Percentiles rank a stretch among this genome's conserved stretches.
Evolutionary conservation across 2,888 invertebrate species (phyloP).

Genomic region (Lathronympha strigana): DNA sequence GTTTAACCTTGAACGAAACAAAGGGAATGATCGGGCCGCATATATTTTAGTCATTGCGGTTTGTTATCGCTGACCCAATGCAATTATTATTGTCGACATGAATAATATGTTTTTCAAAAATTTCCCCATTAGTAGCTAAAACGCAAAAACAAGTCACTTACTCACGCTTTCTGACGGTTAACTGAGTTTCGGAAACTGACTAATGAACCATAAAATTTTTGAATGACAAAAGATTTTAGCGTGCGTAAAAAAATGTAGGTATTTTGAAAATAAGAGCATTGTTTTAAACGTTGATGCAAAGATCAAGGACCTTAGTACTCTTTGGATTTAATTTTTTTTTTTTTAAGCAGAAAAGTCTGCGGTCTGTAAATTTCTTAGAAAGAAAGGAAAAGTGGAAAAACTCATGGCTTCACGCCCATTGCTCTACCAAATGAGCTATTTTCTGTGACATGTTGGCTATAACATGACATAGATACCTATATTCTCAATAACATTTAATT

Average conservation of each 20-base stretch:
- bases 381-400: no score
- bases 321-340: not conserved
- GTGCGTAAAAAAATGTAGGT: not conserved
- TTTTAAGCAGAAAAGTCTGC: not conserved
- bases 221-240: constrained; percentile 5
- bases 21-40: constrained; percentile 20
- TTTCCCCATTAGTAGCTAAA: constrained; percentile 27
- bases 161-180: not conserved
- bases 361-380: no score
- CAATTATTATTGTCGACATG: constrained; percentile 8
- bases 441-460: no score
- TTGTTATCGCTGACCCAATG: constrained; percentile 27
- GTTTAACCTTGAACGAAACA: constrained; percentile 21
- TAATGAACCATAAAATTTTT: not conserved
- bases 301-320: not conserved
- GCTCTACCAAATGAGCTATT: no score
- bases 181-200: not conserved
- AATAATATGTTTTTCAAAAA: constrained; percentile 13
- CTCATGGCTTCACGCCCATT: no score
- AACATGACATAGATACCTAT: no score
- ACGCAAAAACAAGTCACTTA: constrained; percentile 22
- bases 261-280: constrained; percentile 1
- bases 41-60: constrained; percentile 27
- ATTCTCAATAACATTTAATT: no score
- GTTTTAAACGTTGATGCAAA: not conserved